Evolutionary conservation across 1,140 invertebrate genomes (phyloP), one percentile per base, ranked within the genome.

Genomic region (Drosophila bocqueti): DNA sequence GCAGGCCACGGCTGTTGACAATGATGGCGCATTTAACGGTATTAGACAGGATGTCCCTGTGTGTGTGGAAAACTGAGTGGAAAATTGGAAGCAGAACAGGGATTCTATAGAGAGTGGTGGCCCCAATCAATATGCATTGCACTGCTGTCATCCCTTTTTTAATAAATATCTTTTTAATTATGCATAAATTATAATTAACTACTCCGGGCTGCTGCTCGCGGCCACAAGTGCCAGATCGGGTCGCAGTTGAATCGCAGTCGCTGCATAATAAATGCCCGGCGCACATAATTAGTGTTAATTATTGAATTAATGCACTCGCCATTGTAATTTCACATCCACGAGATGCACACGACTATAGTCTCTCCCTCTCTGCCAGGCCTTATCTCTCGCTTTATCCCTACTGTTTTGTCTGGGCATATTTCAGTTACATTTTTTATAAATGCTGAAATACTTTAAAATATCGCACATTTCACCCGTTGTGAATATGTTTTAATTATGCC

Each of bases 251-350:
- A 63, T 67, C 36, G 60, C 65, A 67, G 45, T 66, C 47, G 46
- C 47, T 75, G 47, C 77, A 63, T 79, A 52, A 68, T 84, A 81
- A 84, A 84, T 84, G 81, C 76, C 63, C 46, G 72, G 76, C 45
- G 78, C 58, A 58, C 77, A 85, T 85, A 85, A 85, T 81, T 84
- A 85, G 82, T 85, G 81, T 85, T 85, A 85, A 84, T 85, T 85
- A 85, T 83, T 74, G 81, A 85, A 76, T 85, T 85, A 85, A 85
- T 85, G 82, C 81, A 84, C 77, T 84, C 68, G 68, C 82, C 76
- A 84, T 84, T 84, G 74, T 71, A 66, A 77, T 77, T 84, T 50
- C 76, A 77, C 71, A 81, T 67, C 60, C 49, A 47, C 31, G 49
- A 50, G 66, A 63, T 38, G 40, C 74, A 46, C 63, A 57, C 49